Evolutionary conservation across 2,113 vertebrate species (phyloP).

Genomic region (Salminus brasiliensis): DNA sequence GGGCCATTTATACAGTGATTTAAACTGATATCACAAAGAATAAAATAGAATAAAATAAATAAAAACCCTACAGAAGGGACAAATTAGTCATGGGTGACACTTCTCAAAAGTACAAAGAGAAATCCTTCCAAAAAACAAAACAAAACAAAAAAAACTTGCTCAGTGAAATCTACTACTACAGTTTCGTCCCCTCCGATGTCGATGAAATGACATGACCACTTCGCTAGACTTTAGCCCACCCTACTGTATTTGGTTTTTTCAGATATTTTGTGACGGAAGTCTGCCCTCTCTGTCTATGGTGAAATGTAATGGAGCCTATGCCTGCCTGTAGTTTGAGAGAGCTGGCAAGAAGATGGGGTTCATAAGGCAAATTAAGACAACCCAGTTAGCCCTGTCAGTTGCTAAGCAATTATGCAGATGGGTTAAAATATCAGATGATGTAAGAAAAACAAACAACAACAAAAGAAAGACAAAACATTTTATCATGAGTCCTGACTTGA

Average conservation of each 20-base stretch:
- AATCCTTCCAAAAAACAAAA: slow-evolving; percentile 65
- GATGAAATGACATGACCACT: slow-evolving; percentile 61
- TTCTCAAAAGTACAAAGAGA: slow-evolving; percentile 58
- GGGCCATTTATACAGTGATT: slow-evolving; percentile 79
- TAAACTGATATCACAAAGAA: slow-evolving; percentile 73
- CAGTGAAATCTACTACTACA: slow-evolving; percentile 63
- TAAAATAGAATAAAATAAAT: slow-evolving; percentile 72
- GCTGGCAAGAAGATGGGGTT: slow-evolving; percentile 51
- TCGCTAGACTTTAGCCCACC: slow-evolving; percentile 65
- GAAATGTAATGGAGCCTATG: neutral
- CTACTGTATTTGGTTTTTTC: slow-evolving; percentile 70
- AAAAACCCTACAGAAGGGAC: slow-evolving; percentile 65
- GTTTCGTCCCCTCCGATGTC: slow-evolving; percentile 48
- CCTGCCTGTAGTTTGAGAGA: slow-evolving; percentile 18
- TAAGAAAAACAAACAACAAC: slow-evolving; percentile 49
- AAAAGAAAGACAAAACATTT: neutral
- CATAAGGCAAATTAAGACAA: slow-evolving; percentile 69
- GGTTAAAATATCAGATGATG: slow-evolving; percentile 61
- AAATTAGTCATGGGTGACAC: slow-evolving; percentile 32
- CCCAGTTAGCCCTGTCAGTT: slow-evolving; percentile 65
- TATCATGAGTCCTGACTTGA: slow-evolving; percentile 50
- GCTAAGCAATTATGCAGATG: slow-evolving; percentile 58
- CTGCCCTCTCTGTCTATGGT: slow-evolving; percentile 9
- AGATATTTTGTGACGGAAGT: slow-evolving; percentile 57
- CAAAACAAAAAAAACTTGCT: slow-evolving; percentile 58